Conservation (phyloP, 2,113 vertebrate genomes). For the Bettongia penicillata region DNA sequence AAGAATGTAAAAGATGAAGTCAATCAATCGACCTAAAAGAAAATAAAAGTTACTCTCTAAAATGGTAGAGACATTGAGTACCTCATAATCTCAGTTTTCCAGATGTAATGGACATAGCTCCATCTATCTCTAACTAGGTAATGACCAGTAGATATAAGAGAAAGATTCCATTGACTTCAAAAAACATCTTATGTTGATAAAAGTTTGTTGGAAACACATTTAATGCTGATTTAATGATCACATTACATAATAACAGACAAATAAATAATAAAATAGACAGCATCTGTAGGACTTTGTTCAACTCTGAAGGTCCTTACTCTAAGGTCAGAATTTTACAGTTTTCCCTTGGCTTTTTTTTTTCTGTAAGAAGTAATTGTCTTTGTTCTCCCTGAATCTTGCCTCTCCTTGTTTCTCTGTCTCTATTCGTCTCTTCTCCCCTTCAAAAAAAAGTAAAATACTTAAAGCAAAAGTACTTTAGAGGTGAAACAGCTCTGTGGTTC, state of each 20-base stretch:
- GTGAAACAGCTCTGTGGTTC: not conserved
- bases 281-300: not conserved
- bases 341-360: slow-evolving; percentile 14
- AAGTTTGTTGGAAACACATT: not conserved
- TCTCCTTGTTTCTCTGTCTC: not conserved
- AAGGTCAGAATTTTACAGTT: not conserved
- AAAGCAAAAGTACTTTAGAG: not conserved
- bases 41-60: slow-evolving; percentile 27
- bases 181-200: slow-evolving; percentile 40
- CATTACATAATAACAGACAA: slow-evolving; percentile 2
- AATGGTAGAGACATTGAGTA: slow-evolving; percentile 13
- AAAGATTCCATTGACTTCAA: not conserved
- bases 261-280: slow-evolving; percentile 5
- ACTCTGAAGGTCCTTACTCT: not conserved
- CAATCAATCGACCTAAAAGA: not conserved
- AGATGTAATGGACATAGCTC: not conserved
- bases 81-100: not conserved
- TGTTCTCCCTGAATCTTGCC: not conserved
- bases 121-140: slow-evolving; percentile 12
- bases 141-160: slow-evolving; percentile 20
- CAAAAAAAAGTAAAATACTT: not conserved
- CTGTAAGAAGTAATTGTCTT: not conserved
- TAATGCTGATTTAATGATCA: not conserved
- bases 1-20: slow-evolving; percentile 40
- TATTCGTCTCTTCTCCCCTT: too few species aligned